phyloP scores from a whole-genome alignment of 2,113 vertebrate genomes.

The Aramus guarauna region DNA sequence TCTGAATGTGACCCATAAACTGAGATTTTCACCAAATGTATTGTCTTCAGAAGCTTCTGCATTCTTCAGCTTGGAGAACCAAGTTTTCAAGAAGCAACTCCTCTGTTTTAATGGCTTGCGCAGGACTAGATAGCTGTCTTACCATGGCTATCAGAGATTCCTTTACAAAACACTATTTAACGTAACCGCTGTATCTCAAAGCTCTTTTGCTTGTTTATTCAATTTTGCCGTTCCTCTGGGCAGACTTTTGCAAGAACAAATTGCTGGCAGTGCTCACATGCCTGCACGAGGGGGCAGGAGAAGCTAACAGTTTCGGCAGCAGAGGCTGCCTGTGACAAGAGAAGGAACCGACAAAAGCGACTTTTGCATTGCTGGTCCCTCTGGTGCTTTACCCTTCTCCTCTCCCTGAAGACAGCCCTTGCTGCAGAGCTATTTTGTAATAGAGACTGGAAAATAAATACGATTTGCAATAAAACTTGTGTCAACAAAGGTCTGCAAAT shows the following conservation, averaged over 20 bases:
- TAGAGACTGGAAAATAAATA: neutral
- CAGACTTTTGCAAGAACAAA: neutral
- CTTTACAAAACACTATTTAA: neutral
- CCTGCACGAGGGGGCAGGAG: conserved; percentile 77
- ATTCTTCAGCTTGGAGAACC: neutral
- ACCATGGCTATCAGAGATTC: neutral
- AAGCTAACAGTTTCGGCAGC: conserved; percentile 61
- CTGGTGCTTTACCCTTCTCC: neutral
- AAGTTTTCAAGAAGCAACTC: neutral
- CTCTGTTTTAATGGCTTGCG: neutral
- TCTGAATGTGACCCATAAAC: accelerated
- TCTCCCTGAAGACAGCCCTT: neutral
- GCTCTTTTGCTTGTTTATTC: neutral
- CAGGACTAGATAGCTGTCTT: neutral
- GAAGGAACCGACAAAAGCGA: neutral
- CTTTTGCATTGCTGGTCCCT: neutral
- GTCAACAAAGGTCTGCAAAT: conserved; percentile 9
- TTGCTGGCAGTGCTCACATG: conserved; percentile 45
- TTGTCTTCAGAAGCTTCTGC: neutral
- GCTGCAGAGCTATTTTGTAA: neutral
- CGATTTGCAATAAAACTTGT: neutral
- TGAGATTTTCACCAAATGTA: neutral
- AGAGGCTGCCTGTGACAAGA: neutral
- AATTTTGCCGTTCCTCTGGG: neutral
- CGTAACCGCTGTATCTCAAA: neutral